Percentiles rank a stretch among this genome's conserved stretches.
These are phyloP conservation scores for Taxidea taxus DNA, from an alignment of 2,113 vertebrate species.

Conservation along the genomic window DNA sequence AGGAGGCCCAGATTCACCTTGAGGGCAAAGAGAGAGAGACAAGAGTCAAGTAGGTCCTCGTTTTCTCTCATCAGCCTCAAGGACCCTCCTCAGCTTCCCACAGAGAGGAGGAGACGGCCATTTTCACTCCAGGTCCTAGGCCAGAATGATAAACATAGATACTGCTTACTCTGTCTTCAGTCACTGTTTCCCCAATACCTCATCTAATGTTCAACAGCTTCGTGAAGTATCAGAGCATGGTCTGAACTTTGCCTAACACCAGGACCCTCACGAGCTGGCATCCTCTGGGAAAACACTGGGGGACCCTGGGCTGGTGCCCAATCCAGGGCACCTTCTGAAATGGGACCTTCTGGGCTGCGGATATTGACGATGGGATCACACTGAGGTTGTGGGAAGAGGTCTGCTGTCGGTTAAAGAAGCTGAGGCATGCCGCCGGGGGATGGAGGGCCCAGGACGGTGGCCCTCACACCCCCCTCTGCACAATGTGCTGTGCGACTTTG, in stretches of 20 bases:
- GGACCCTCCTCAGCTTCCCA: neutral
- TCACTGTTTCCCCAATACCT: neutral
- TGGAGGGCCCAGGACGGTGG: neutral
- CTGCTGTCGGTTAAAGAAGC: too few relatives aligned
- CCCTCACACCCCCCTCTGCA: fast-evolving
- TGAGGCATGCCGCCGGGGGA: neutral
- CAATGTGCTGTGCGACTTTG: neutral
- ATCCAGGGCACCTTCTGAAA: neutral
- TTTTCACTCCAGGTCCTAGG: neutral
- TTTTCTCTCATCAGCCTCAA: neutral
- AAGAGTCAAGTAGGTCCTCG: neutral
- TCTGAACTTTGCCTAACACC: neutral
- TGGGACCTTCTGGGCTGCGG: neutral
- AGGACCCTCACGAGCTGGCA: fast-evolving
- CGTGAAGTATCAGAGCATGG: neutral
- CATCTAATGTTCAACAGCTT: too few relatives aligned
- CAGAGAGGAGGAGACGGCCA: neutral
- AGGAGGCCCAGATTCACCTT: constrained; percentile 83
- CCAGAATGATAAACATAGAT: fast-evolving
- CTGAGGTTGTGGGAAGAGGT: neutral
- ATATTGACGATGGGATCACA: fast-evolving
- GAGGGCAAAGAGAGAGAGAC: neutral
- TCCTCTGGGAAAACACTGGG: neutral
- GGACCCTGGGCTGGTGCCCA: neutral
- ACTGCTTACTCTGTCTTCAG: fast-evolving